Conservation (phyloP, 2,113 vertebrate genomes). For the Triplophysa rosa region DNA sequence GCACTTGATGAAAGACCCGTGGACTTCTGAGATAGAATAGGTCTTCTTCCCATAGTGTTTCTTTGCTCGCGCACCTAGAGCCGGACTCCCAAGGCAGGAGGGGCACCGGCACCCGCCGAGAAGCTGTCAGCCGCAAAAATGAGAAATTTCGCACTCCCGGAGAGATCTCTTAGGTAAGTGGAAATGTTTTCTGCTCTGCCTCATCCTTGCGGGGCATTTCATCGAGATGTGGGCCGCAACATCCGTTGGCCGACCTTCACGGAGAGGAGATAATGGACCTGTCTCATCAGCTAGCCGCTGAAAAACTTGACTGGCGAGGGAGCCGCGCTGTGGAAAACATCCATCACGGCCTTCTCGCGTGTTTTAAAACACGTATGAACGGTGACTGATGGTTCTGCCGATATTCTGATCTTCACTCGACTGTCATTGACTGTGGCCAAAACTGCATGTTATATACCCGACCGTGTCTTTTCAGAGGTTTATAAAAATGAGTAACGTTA, state of each 20-base stretch:
- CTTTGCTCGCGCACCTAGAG: constrained; percentile 49
- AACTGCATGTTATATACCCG: constrained; percentile 32
- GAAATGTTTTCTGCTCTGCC: constrained; percentile 63
- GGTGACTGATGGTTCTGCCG: constrained; percentile 46
- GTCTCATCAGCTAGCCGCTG: constrained; percentile 63
- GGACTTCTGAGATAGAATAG: constrained; percentile 16
- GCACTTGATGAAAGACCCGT: constrained; percentile 24
- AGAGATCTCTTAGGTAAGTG: constrained; percentile 65
- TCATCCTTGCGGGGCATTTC: constrained; percentile 57
- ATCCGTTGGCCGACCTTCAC: constrained; percentile 75
- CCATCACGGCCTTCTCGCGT: constrained; percentile 14
- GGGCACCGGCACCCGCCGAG: constrained; percentile 46
- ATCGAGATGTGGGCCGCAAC: constrained; percentile 67
- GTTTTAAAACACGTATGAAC: constrained; percentile 54
- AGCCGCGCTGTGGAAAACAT: background rate
- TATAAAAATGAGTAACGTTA: constrained; percentile 55
- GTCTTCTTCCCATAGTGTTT: background rate
- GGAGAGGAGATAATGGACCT: constrained; percentile 64
- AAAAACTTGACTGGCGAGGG: constrained; percentile 65
- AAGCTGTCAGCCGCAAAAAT: constrained; percentile 72
- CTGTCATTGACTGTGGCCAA: constrained; percentile 10
- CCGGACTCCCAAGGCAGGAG: constrained; percentile 64
- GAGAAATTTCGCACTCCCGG: constrained; percentile 70
- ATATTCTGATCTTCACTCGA: constrained; percentile 22
- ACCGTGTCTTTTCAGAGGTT: constrained; percentile 10